Evolutionary conservation across 2,113 vertebrate genomes (phyloP).

Genomic region (Ramphastos sulfuratus): DNA sequence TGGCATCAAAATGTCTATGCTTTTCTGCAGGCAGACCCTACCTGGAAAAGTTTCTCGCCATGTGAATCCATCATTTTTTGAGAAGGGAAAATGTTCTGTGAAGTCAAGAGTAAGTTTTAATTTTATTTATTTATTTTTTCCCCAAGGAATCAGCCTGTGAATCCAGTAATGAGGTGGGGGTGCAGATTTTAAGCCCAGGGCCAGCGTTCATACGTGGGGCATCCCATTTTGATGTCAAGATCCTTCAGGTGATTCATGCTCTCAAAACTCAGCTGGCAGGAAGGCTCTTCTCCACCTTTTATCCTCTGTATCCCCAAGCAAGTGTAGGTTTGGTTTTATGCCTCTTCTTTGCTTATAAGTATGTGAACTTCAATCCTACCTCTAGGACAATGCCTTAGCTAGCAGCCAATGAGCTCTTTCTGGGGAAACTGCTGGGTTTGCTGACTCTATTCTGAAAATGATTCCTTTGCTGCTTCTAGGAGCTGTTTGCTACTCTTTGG

Average conservation of each 20-base stretch:
- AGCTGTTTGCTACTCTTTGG: neutral
- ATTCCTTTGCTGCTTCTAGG: neutral
- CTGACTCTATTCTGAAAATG: neutral
- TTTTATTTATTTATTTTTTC: neutral
- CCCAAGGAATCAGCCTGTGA: neutral
- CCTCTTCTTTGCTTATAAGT: neutral
- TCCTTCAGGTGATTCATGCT: neutral
- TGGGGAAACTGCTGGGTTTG: neutral
- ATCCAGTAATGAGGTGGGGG: neutral
- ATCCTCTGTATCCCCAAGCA: neutral
- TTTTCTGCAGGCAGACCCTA: neutral
- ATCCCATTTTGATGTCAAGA: neutral
- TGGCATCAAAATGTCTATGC: neutral
- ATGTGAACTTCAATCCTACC: neutral
- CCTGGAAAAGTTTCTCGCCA: neutral
- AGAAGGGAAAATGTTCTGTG: neutral
- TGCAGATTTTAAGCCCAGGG: rapidly evolving
- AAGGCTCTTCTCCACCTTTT: neutral
- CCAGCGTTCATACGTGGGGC: rapidly evolving
- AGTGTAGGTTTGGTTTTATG: neutral
- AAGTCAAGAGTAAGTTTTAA: neutral
- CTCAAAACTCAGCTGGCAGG: neutral
- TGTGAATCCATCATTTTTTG: neutral
- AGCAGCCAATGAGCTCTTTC: neutral
- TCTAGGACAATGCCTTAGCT: neutral